These are phyloP conservation scores for Pomatorhinus ruficollis DNA, from an alignment of 2,113 vertebrate species.

Conservation along the genomic window DNA sequence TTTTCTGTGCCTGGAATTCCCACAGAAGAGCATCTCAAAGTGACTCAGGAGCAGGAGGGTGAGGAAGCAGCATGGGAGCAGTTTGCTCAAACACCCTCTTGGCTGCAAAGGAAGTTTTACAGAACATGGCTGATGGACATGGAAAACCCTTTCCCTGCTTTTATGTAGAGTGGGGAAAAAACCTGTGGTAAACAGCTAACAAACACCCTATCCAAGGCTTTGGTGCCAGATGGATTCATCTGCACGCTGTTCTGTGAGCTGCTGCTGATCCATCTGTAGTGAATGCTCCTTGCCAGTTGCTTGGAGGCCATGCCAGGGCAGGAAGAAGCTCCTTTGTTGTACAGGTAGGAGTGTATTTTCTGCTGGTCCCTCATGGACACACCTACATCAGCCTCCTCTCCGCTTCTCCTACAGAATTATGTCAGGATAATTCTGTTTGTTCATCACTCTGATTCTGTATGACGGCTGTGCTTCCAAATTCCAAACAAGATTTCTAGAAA, in stretches of 20 bases:
- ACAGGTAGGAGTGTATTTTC: neutral
- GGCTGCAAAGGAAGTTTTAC: neutral
- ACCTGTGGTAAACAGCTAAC: neutral
- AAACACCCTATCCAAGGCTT: neutral
- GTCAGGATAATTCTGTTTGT: neutral
- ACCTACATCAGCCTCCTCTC: neutral
- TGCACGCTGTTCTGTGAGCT: neutral
- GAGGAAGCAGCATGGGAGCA: neutral
- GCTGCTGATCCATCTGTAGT: neutral
- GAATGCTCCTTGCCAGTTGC: slow-evolving; percentile 10
- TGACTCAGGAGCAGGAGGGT: neutral
- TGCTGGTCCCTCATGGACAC: neutral
- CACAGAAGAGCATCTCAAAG: neutral
- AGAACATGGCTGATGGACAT: neutral
- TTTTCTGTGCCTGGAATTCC: neutral
- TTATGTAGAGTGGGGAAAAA: neutral
- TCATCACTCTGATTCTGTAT: neutral
- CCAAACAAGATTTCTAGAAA: neutral
- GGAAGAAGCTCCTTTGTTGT: neutral
- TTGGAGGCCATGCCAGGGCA: neutral
- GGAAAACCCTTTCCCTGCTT: neutral
- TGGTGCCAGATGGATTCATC: slow-evolving; percentile 14
- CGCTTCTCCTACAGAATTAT: neutral
- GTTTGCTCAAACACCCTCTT: neutral
- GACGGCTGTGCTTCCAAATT: neutral